Evolutionary conservation across 2,113 vertebrate species (phyloP), one percentile per base, ranked within the genome.

Genomic region (Pelvicachromis taeniatus): DNA sequence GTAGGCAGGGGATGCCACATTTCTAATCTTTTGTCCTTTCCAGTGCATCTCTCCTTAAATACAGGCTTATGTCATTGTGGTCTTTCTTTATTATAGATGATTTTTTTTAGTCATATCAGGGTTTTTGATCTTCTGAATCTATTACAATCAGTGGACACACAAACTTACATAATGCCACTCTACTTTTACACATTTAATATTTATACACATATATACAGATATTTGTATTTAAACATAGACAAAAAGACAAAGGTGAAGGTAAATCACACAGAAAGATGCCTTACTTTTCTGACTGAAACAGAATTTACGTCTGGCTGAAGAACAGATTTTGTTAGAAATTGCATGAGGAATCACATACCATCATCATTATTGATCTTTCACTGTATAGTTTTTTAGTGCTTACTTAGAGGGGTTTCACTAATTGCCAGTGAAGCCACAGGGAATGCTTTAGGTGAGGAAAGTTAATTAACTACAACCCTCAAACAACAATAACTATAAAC

Each of bases 381-480:
- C 11, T 85, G 70, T 70, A 55, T 86, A 85, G 26, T 38, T 14
- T 68, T 33, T 84, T 23, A 55, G 35, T 13, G 7, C 40, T 52
- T 35, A 9, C 75, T 82, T 78, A 61, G 63, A 86, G 58, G 3
- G 4, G 33, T 85, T 86, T 68, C 42, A 81, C 80, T 84, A 78
- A 92, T 87, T 88, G 81, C 45, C 81, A 52, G 33, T 45, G 38
- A 87, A 81, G 77, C 9, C 82, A 82, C 84, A 61, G 9, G 65
- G 63, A 80, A 84, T 58, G 50, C 33, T 75, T 92, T 42, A 63
- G 55, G 65, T 33, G 14, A 82, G 65, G 16, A 79, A 38, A 86
- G 82, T 70, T 80, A 88, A 91, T 91, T 80, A 84, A 73, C 81
- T 40, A 29, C 45, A 17, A 59, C 55, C 45, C 29, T 48, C 11